phyloP scores from a whole-genome alignment of 2,888 invertebrate species.

The Drosophila monieri region DNA sequence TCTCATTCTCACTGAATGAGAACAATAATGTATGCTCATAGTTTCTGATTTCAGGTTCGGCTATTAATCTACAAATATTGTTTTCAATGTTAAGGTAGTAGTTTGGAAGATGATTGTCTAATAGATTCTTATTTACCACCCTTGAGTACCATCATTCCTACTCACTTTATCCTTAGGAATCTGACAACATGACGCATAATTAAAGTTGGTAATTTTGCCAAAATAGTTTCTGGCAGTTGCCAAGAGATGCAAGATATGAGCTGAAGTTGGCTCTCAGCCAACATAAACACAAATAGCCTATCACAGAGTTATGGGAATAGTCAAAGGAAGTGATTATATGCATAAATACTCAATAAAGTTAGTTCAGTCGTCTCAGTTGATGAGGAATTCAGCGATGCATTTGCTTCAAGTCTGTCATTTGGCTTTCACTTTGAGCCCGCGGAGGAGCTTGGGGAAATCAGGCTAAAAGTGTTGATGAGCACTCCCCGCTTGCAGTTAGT shows the following conservation, averaged over 20 bases:
- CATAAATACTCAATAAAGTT: constrained; percentile 11
- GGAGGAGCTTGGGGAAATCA: constrained; percentile 68
- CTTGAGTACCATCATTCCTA: neutral
- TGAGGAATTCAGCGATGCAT: constrained; percentile 23
- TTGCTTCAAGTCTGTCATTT: constrained; percentile 37
- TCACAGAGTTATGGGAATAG: constrained; percentile 24
- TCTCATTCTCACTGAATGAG: too few species aligned
- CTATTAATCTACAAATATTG: too few species aligned
- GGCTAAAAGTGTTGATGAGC: constrained; percentile 53
- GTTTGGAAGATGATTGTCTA: too few species aligned
- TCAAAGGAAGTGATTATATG: constrained; percentile 52
- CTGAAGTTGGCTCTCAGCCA: constrained; percentile 60
- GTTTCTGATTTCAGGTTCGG: too few species aligned
- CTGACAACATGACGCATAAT: constrained; percentile 66
- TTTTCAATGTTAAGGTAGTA: too few species aligned
- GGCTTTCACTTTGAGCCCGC: constrained; percentile 17
- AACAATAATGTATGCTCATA: too few species aligned
- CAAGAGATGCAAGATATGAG: constrained; percentile 34
- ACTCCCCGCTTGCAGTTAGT: constrained; percentile 24
- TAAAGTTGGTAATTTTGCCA: constrained; percentile 59
- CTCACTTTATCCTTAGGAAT: constrained; percentile 7
- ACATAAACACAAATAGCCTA: constrained; percentile 44
- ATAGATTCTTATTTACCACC: neutral
- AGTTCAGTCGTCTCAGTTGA: neutral
- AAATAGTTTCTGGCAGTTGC: constrained; percentile 54